Evolutionary conservation across 2,797 vertebrate species (phyloP), one percentile per base, ranked within the genome.

Genomic region (Hippocampus kuda): DNA sequence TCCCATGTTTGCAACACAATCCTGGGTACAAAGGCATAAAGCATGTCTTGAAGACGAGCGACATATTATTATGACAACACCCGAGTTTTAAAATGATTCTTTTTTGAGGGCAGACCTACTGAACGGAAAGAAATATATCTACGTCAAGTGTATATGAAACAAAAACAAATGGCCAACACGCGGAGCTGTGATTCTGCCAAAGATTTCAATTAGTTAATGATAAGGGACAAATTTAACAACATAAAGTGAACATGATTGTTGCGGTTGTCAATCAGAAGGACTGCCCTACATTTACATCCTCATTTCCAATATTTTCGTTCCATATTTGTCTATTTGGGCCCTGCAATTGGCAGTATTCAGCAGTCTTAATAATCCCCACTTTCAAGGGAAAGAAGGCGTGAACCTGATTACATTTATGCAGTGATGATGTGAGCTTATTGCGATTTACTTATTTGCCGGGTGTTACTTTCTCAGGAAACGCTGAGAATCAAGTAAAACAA

Each of bases 1-100:
- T 81, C 68, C 69, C 66, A 64, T 71, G 26, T 61, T 64, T 72
- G 78, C 72, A 72, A 48, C 63, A 26, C n/a, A 46, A 20, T 15
- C 8, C 24, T 65, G 42, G 24, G 42, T 4, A 27, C n/a, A 24
- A 64, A 16, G 24, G n/a, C 42, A 16, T n/a, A 46, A 59, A 16
- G 26, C 26, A 26, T 30, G 26, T 59, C 56, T 59, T 15, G 44
- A 38, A 38, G 56, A 13, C 61, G 26, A 42, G 41, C 13, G 22
- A 44, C 22, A 22, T 42, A 41, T 44, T 64, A 26, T 44, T 44
- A 64, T 46, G 62, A 64, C 61, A 63, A 63, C 4, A 42, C 22
- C 8, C 10, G 4, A 20, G 34, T 42, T 63, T 63, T 42, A 4
- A n/a, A 42, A 42, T 22, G 61, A 63, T 63, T 63, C 22, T 18